Percentiles rank a stretch among this genome's conserved stretches.
Conservation (phyloP, 35 echinoderm and acorn worm species). For the Anneissia japonica region DNA sequence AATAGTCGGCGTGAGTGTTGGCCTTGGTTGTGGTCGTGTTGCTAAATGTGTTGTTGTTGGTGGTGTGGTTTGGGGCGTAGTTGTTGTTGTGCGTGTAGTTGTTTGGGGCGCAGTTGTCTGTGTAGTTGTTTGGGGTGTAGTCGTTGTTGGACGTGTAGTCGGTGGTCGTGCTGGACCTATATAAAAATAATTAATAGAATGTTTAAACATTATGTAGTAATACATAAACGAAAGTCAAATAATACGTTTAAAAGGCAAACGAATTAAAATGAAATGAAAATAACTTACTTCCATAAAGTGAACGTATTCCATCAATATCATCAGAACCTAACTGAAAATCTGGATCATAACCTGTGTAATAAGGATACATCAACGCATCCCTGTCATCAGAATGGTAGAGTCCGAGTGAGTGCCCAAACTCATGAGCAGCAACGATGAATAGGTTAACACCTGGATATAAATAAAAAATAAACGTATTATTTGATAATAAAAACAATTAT, state of each 20-base stretch:
- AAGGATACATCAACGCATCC: constrained; percentile 70
- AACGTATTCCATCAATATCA: constrained; percentile 75
- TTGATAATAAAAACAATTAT: no score
- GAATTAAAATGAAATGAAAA: no score
- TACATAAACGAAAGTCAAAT: no score
- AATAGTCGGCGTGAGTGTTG: no score
- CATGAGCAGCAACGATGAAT: constrained; percentile 76
- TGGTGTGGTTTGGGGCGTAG: no score
- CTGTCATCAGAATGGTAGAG: constrained; percentile 48
- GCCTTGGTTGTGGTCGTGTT: no score
- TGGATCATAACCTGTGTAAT: constrained; percentile 65
- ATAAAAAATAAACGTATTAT: not conserved
- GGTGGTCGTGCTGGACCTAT: not conserved
- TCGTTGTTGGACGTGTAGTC: not conserved
- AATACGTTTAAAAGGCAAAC: no score
- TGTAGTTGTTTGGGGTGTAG: not conserved
- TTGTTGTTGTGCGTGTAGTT: no score
- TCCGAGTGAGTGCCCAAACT: constrained; percentile 86
- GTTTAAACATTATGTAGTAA: no score
- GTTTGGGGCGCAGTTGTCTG: no score
- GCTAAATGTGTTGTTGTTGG: no score
- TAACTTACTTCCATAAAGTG: constrained; percentile 59
- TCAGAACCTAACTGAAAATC: constrained; percentile 61
- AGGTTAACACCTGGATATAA: constrained; percentile 55
- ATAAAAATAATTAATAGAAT: no score